Evolutionary conservation across 2,888 invertebrate genomes (phyloP), one percentile per base, ranked within the genome.

Genomic region (Notodonta ziczac): DNA sequence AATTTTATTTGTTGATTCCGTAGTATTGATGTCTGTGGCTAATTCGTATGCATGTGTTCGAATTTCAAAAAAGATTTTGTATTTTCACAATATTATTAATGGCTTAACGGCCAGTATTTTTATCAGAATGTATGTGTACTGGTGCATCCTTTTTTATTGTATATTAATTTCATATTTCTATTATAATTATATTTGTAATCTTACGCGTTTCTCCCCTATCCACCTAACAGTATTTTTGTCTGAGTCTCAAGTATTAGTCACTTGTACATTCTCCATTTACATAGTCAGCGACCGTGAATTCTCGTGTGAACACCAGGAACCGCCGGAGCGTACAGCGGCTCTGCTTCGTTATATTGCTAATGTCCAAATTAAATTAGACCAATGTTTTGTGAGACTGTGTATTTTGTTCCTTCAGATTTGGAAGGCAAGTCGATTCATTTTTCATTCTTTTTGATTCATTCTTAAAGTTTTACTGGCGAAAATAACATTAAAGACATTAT

Each of bases 251-350:
- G 84, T 85, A 84, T 91, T 85, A 91, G 88, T 86, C 82, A 86
- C 77, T 81, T 73, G 76, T 79, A 77, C 77, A 76, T 84, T 83
- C 85, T 78, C 86, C 83, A 93, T 93, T 91, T 91, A 89, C 93
- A 90, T 91, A 90, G 85, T 73, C 92, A 93, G 80, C 83, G 89
- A 90, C 90, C 93, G 92, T 93, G 89, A 88, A 87, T 86, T 92
- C 92, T 92, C 93, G 89, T 93, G 93, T 91, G 93, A 93, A 92
- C 82, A 79, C 74, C 74, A 73, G 72, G 64, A 69, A 57, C 81
- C 82, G 78, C 67, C 86, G 84, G 81, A 87, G 81, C 89, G 89
- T 87, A 77, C 81, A 81, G 67, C 65, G 76, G 77, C 77, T 68
- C 69, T 78, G 77, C 80, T 80, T 78, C 82, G 74, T 79, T 82